Percentiles rank a stretch among this genome's conserved stretches.
phyloP scores from a whole-genome alignment of 2,113 vertebrate genomes.

The Strix uralensis region DNA sequence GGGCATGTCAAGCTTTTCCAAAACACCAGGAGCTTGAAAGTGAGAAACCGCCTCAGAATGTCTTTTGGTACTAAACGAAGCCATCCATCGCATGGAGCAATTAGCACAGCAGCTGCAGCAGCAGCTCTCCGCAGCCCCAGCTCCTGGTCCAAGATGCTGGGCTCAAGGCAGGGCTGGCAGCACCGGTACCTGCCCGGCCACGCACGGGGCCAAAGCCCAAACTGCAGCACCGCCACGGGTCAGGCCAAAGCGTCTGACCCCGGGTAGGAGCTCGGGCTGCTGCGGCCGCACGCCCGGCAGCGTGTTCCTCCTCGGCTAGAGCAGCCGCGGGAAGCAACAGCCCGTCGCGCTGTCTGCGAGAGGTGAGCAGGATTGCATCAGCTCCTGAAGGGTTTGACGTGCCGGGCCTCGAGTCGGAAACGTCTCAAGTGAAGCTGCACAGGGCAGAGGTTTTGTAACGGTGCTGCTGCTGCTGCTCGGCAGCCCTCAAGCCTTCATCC shows the following conservation, averaged over 20 bases:
- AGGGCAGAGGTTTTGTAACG: not conserved
- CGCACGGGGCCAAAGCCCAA: accelerated
- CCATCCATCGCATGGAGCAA: not conserved
- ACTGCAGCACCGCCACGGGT: accelerated
- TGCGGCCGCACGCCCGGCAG: not conserved
- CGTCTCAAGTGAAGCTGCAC: not conserved
- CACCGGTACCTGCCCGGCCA: not conserved
- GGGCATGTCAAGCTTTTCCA: not conserved
- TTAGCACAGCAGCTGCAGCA: not conserved
- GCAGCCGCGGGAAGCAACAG: not conserved
- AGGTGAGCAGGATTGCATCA: not conserved
- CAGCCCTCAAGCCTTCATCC: not conserved
- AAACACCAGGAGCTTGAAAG: not conserved
- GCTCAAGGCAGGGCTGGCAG: not conserved
- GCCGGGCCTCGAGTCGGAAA: not conserved
- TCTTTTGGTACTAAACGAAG: accelerated
- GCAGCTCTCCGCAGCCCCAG: not conserved
- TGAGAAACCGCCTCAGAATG: accelerated
- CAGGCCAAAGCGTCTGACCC: accelerated
- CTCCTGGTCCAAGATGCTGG: not conserved
- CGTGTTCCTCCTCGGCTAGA: not conserved
- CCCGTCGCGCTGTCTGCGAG: accelerated
- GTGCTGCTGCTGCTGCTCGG: not conserved
- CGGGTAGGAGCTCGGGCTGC: not conserved
- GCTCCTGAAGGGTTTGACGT: not conserved